Evolutionary conservation across 2,888 invertebrate species (phyloP), one percentile per base, ranked within the genome.

Genomic region (Acronicta aceris): DNA sequence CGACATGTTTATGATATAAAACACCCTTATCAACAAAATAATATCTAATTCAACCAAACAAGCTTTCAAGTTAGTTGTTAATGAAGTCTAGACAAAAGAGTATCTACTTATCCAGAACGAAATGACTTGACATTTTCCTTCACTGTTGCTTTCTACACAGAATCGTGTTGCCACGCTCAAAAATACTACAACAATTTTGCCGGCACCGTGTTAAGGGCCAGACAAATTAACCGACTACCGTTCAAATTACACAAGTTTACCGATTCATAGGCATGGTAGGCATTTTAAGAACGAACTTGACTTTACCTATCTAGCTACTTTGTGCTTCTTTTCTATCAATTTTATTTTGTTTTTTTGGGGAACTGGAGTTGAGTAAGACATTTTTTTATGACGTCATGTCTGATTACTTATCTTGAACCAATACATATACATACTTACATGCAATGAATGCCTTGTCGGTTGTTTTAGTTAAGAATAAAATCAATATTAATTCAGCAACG

Each of bases 221-320:
- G 12, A 6, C 15, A 21, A 58, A 58, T 30, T 10, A 42, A 17
- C 30, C 8, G 17, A 17, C 40, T 48, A 47, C 46, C 10, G 21
- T 50, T 51, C n/a, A 52, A 48, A 47, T 12, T 6, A 16, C 16
- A 30, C 15, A 52, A 27, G 15, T 52, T 67, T 48, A 10, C 17
- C 30, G 5, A 52, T 45, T 45, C 40, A 49, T 46, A 59, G 33
- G 9, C 33, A 25, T 46, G n/a, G 25, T 47, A 51, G 42, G 16
- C 38, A 25, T 59, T 30, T 59, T 51, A 12, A 16, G 27, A 41
- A 42, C 42, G 1, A 41, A 50, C 67, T 66, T 45, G 49, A 38
- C 17, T 63, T 41, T 16, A n/a, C 58, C 46, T 50, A 46, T 17
- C 15, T 4, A 5, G 21, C 17, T 17, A 48, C 27, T 59, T 17